Evolutionary conservation across 2,797 vertebrate species (phyloP).

Genomic region (Spinus pinus): DNA sequence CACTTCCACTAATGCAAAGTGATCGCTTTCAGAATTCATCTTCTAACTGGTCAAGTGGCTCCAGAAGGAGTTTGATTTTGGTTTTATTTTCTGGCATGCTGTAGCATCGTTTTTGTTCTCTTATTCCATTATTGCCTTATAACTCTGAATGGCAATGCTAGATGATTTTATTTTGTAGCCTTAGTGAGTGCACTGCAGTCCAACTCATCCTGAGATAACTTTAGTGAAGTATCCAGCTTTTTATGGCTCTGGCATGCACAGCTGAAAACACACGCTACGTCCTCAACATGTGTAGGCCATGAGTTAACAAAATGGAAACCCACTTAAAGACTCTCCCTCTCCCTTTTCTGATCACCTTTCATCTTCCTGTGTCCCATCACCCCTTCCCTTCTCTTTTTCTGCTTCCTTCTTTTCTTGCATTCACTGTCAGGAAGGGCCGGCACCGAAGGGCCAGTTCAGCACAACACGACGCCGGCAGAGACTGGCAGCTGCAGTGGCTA

Average conservation of each 20-base stretch:
- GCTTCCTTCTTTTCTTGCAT: constrained; percentile 72
- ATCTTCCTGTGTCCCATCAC: constrained; percentile 51
- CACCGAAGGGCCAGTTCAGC: constrained; percentile 80
- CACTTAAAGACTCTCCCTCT: constrained; percentile 68
- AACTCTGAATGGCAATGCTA: not conserved
- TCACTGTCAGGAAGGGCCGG: constrained; percentile 82
- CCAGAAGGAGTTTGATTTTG: not conserved
- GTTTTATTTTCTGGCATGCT: not conserved
- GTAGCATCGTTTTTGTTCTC: constrained; percentile 5
- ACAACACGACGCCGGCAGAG: constrained; percentile 79
- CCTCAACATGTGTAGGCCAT: constrained; percentile 18
- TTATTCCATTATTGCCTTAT: not conserved
- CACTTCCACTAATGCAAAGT: not conserved
- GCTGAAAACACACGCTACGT: constrained; percentile 5
- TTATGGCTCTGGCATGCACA: not conserved
- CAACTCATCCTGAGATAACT: not conserved
- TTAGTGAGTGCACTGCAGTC: not conserved
- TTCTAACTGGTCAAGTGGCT: not conserved
- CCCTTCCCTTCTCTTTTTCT: constrained; percentile 59
- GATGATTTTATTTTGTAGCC: not conserved
- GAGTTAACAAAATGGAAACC: constrained; percentile 51
- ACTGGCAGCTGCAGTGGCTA: constrained; percentile 81
- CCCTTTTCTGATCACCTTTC: constrained; percentile 72
- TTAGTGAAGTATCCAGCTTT: not conserved
- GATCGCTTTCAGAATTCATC: not conserved